A percentile compares a stretch with the other conserved stretches of the same genome.
Conservation (phyloP, 2,113 vertebrate species). For the Corvus cornix region DNA sequence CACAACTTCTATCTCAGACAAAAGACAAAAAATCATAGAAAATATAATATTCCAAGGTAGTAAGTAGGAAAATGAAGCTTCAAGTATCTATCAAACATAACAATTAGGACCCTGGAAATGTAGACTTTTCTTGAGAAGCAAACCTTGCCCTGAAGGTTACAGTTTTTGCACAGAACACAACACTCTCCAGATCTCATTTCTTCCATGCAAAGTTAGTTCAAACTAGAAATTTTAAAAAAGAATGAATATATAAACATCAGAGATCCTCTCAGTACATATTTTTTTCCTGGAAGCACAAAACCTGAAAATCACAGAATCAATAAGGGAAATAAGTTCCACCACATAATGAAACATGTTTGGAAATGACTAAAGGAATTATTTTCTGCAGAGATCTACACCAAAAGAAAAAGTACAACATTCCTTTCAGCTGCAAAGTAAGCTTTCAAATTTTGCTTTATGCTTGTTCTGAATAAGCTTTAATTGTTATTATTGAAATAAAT, state of each 20-base stretch:
- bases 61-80: background rate
- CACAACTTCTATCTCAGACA: background rate
- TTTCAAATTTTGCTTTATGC: background rate
- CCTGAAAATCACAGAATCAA: background rate
- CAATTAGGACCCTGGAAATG: background rate
- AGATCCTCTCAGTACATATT: background rate
- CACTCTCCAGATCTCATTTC: constrained; percentile 11
- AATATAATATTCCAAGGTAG: background rate
- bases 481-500: background rate
- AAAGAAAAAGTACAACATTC: background rate
- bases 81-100: background rate
- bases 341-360: background rate
- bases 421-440: background rate
- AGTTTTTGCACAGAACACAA: constrained; percentile 41
- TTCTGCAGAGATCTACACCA: background rate
- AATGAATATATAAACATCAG: background rate
- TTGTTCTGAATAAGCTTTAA: background rate
- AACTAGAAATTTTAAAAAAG: background rate
- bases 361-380: background rate
- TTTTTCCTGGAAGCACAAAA: background rate
- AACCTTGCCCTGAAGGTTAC: constrained; percentile 33
- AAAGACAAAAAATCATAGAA: background rate
- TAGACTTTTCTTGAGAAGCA: background rate
- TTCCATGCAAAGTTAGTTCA: constrained; percentile 18
- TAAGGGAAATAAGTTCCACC: fast-evolving